phyloP scores from a whole-genome alignment of 1,140 invertebrate species.

The Trachelipus rathkii region DNA sequence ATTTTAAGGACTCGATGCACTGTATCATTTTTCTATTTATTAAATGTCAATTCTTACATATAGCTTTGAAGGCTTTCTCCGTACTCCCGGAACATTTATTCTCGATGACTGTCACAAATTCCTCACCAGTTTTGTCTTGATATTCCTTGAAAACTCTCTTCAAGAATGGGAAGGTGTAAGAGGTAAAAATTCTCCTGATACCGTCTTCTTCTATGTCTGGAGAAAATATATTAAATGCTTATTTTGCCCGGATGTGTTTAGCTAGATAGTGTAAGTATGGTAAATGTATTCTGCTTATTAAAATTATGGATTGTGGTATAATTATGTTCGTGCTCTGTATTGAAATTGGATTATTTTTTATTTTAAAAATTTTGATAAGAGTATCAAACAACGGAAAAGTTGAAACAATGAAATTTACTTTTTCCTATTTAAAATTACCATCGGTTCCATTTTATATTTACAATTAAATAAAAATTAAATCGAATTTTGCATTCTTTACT shows the following conservation, averaged over 20 bases:
- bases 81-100: constrained; percentile 80
- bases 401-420: too few species aligned
- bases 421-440: neutral
- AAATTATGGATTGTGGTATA: too few species aligned
- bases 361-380: too few species aligned
- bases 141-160: constrained; percentile 69
- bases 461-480: neutral
- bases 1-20: too few species aligned
- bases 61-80: constrained; percentile 75
- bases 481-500: neutral
- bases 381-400: too few species aligned
- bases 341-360: too few species aligned
- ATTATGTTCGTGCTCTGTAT: too few species aligned
- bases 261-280: too few species aligned
- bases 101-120: constrained; percentile 79
- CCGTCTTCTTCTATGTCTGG: constrained; percentile 14
- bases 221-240: neutral
- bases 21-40: too few species aligned
- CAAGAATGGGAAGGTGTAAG: constrained; percentile 51
- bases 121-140: constrained; percentile 61
- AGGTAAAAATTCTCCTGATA: neutral
- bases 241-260: too few species aligned
- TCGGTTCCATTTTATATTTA: neutral
- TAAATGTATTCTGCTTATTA: too few species aligned
- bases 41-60: too few species aligned